phyloP scores from a whole-genome alignment of 2,888 invertebrate genomes.

The Hartigia nigra region DNA sequence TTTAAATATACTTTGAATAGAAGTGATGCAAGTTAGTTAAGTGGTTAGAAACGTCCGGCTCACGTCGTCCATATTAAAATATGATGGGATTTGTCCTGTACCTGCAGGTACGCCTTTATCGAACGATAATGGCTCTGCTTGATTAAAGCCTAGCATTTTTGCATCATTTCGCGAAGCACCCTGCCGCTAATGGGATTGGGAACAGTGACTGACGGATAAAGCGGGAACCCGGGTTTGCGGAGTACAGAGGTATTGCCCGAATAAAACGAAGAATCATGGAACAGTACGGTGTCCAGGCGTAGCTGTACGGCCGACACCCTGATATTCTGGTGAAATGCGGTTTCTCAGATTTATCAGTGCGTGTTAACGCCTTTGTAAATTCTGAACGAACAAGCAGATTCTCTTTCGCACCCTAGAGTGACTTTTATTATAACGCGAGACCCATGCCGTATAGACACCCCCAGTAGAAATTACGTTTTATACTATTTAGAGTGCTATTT shows the following conservation, averaged over 20 bases:
- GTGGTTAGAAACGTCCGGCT: background rate
- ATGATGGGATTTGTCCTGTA: background rate
- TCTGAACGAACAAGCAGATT: background rate
- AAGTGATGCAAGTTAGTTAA: background rate
- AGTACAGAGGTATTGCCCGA: background rate
- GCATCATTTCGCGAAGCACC: conserved; percentile 41
- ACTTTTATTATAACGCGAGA: background rate
- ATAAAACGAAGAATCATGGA: background rate
- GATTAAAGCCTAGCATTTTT: conserved; percentile 49
- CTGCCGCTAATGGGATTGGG: conserved; percentile 51
- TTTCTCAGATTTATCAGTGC: background rate
- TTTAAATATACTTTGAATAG: background rate
- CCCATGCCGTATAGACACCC: background rate
- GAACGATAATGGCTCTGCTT: conserved; percentile 43
- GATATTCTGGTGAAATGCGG: background rate
- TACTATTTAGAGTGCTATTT: background rate
- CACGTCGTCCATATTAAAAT: background rate
- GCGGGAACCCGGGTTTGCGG: background rate
- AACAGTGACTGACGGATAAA: conserved; percentile 40
- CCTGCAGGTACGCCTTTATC: background rate
- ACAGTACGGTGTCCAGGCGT: background rate
- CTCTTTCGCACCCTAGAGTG: background rate
- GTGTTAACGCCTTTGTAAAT: background rate
- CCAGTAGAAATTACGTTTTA: background rate
- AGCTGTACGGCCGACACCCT: background rate